These are phyloP conservation scores for Dendrophyllia cribrosa DNA, from an alignment of 64 coral and sea anemone species.

Conservation along the genomic window DNA sequence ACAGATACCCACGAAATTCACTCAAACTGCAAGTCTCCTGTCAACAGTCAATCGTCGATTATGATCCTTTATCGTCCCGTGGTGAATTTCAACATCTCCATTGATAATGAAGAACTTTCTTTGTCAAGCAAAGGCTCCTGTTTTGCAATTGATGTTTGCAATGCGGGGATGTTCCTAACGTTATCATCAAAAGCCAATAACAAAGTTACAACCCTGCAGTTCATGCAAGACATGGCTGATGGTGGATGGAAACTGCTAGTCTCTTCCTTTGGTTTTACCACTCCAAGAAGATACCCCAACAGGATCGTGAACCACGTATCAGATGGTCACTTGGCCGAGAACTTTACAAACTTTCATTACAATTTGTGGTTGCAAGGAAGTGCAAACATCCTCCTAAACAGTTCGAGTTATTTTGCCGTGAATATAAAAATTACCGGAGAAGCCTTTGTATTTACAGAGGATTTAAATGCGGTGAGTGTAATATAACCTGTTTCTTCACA, in stretches of 20 bases:
- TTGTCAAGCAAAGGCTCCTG: conserved; percentile 32
- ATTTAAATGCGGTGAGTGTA: neutral
- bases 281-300: neutral
- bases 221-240: neutral
- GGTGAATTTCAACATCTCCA: conserved; percentile 19
- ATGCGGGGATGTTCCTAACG: neutral
- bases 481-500: neutral
- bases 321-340: neutral
- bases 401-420: neutral
- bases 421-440: conserved; percentile 10
- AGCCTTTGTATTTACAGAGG: neutral
- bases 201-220: neutral
- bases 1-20: neutral
- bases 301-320: neutral
- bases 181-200: neutral
- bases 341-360: conserved; percentile 6
- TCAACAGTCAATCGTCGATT: neutral
- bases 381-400: neutral
- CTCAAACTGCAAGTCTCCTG: conserved; percentile 2
- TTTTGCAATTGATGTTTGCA: conserved; percentile 42
- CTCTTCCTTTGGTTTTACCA: neutral
- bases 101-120: neutral
- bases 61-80: conserved; percentile 20
- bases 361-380: conserved; percentile 1
- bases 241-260: neutral